A percentile compares a stretch with the other conserved stretches of the same genome.
Evolutionary conservation across 53 echinoderm and acorn worm genomes (phyloP).

Genomic region (Holothuria leucospilota): DNA sequence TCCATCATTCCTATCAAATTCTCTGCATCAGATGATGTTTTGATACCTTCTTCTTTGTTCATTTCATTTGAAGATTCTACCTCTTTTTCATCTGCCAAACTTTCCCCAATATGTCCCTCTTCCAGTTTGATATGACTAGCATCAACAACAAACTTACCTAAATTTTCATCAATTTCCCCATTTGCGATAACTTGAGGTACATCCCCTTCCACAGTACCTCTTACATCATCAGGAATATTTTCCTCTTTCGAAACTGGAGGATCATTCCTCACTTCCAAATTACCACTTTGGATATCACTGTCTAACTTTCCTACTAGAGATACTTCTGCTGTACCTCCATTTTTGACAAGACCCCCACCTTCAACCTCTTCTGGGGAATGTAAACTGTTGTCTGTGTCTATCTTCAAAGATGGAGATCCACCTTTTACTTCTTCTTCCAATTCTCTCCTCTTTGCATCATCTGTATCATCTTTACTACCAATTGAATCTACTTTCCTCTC

Average conservation of each 20-base stretch:
- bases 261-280: neutral
- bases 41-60: neutral
- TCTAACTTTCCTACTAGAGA: neutral
- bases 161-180: neutral
- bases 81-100: neutral
- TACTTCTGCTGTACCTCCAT: no score
- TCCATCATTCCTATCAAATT: conserved; percentile 11
- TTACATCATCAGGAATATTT: neutral
- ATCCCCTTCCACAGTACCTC: neutral
- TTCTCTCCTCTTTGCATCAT: no score
- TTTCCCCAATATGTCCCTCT: neutral
- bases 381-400: no score
- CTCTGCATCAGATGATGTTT: neutral
- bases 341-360: neutral
- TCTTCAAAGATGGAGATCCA: no score
- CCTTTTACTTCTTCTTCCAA: no score
- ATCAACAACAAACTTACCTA: no score
- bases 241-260: neutral
- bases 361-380: no score
- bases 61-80: neutral
- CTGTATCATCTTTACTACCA: no score
- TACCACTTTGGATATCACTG: neutral
- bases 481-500: no score
- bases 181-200: neutral
- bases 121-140: no score